Percentiles rank a stretch among this genome's conserved stretches.
These are phyloP conservation scores for Trypoxylus dichotomus DNA, from an alignment of 1,140 invertebrate species.

Conservation along the genomic window DNA sequence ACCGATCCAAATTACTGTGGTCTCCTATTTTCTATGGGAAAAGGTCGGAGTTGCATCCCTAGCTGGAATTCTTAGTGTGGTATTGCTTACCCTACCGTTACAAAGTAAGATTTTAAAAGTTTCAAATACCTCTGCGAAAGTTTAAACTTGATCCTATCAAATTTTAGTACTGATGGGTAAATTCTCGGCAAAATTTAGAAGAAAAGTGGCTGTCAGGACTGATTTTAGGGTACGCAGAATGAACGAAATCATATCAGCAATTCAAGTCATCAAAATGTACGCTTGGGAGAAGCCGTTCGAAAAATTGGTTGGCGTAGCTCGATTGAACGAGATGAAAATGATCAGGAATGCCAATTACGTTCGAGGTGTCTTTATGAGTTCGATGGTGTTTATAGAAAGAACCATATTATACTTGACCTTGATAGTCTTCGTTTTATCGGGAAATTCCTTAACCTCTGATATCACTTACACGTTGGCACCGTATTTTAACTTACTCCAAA, in stretches of 20 bases:
- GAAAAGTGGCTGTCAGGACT: constrained; percentile 67
- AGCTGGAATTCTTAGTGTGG: constrained; percentile 67
- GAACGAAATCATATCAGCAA: constrained; percentile 75
- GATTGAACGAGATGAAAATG: constrained; percentile 55
- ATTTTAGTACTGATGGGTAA: constrained; percentile 52
- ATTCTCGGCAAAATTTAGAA: constrained; percentile 57
- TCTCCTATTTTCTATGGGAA: constrained; percentile 68
- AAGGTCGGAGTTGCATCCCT: constrained; percentile 68
- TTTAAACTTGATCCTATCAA: neutral
- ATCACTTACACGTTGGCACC: constrained; percentile 71
- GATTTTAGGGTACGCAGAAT: constrained; percentile 80
- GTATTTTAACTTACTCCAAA: constrained; percentile 69
- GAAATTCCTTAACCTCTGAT: constrained; percentile 63
- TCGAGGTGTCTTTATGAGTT: constrained; percentile 70
- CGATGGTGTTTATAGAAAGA: constrained; percentile 67
- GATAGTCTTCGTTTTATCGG: constrained; percentile 63
- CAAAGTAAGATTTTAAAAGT: constrained; percentile 53
- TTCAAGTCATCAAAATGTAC: constrained; percentile 83
- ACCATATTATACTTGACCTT: constrained; percentile 71
- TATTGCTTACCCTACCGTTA: constrained; percentile 63
- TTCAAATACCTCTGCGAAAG: neutral
- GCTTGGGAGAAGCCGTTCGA: constrained; percentile 77
- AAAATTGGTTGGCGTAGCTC: constrained; percentile 59
- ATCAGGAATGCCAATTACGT: constrained; percentile 65
- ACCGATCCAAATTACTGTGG: constrained; percentile 65